Evolutionary conservation across 2,113 vertebrate species (phyloP), one percentile per base, ranked within the genome.

Genomic region (Petrocephalus microphthalmus): DNA sequence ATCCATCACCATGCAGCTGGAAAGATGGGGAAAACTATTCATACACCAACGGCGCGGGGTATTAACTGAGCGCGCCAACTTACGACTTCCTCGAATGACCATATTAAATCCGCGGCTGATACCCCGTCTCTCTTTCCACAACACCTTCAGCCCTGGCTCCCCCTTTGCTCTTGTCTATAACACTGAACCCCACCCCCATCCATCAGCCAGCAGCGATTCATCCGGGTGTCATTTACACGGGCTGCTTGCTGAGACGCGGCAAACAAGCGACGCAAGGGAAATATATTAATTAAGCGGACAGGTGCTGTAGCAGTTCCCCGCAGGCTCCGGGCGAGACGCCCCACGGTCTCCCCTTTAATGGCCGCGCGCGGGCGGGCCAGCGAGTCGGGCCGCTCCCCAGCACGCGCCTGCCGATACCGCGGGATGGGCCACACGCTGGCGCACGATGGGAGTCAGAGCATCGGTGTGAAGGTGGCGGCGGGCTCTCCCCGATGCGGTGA

Each of bases 401-500:
- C 29, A 47, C 13, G 52, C 0, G 49, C 11, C 84, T 52, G 15
- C n/a, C 3, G n/a, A 51, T 37, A 25, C 11, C 13, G 5, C n/a
- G 20, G 37, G 5, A 13, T n/a, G 37, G 11, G 42, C 42, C 57
- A 15, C 42, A 74, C 60, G n/a, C 60, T 60, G 60, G 15, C 87
- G 53, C 71, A 42, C 10, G 64, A 78, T 29, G 29, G 17, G 25
- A 87, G 51, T 53, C 67, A 3, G 57, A 25, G 57, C n/a, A 22
- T 33, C 49, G 90, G 90, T 22, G 7, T 8, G 22, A 60, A 86
- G 85, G 90, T 92, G 92, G 92, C 90, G 89, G 90, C 90, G 90
- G 90, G 89, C 91, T 83, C 90, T 93, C 88, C 94, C 92, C 92
- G 93, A 92, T 71, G 42, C 33, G 90, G 93, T 93, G 94, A 95